A percentile compares a stretch with the other conserved stretches of the same genome.
Conservation (phyloP, 1,140 invertebrate species). For the Drosophila nannoptera region DNA sequence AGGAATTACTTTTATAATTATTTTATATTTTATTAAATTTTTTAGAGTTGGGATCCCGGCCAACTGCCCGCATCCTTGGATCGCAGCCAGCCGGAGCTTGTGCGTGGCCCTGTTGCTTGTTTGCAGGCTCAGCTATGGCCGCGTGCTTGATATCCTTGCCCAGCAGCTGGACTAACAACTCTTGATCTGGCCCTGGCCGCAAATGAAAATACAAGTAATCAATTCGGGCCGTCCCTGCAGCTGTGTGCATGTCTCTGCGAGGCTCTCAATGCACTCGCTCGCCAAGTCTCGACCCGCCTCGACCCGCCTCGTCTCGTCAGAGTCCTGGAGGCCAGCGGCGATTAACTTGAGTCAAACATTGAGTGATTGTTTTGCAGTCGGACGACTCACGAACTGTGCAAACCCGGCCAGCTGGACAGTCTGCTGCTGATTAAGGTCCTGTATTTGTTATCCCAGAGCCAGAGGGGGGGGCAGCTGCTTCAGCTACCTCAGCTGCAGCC, state of each 20-base stretch:
- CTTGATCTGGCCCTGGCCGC: constrained; percentile 36
- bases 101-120: constrained; percentile 27
- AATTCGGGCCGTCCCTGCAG: constrained; percentile 61
- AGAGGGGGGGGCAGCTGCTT: not conserved
- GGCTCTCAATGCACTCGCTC: constrained; percentile 8
- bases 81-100: not conserved
- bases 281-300: constrained; percentile 21
- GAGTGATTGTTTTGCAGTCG: constrained; percentile 72
- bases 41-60: too few relatives aligned
- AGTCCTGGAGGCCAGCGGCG: constrained; percentile 67
- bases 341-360: constrained; percentile 75
- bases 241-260: constrained; percentile 22
- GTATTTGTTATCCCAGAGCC: constrained; percentile 70
- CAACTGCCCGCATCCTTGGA: too few relatives aligned
- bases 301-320: constrained; percentile 6
- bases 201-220: constrained; percentile 74
- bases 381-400: constrained; percentile 16
- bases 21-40: too few relatives aligned
- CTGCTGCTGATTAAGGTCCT: constrained; percentile 65
- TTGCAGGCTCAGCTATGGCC: constrained; percentile 26
- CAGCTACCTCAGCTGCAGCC: too few relatives aligned
- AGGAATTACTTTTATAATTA: too few relatives aligned
- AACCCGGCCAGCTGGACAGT: constrained; percentile 24
- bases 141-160: constrained; percentile 52
- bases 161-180: constrained; percentile 29